A percentile compares a stretch with the other conserved stretches of the same genome.
phyloP scores from a whole-genome alignment of 2,797 vertebrate species.

The Cirrhinus mrigala region DNA sequence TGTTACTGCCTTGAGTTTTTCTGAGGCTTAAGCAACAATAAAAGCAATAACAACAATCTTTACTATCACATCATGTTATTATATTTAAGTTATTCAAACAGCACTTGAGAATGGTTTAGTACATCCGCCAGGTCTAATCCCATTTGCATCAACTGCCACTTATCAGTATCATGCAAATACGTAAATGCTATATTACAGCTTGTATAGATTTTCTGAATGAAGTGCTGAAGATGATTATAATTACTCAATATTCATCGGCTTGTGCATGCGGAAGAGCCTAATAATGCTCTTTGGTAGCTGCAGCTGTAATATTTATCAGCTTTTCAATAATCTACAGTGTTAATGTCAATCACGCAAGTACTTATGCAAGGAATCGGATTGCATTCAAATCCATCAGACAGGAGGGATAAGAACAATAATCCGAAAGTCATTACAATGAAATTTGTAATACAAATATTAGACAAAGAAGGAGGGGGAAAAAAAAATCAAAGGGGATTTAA shows the following conservation, averaged over 20 bases:
- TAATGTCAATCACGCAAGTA: slow-evolving; percentile 39
- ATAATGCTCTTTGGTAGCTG: slow-evolving; percentile 43
- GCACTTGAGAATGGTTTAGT: not conserved
- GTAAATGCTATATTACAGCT: slow-evolving; percentile 14
- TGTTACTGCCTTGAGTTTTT: no score
- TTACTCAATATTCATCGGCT: slow-evolving; percentile 35
- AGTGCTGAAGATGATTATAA: slow-evolving; percentile 47
- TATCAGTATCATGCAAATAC: slow-evolving; percentile 45
- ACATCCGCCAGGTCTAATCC: slow-evolving; percentile 5
- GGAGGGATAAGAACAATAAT: slow-evolving; percentile 45
- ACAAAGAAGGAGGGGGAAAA: not conserved
- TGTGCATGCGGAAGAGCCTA: slow-evolving; percentile 24
- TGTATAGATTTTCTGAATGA: slow-evolving; percentile 47
- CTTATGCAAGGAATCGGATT: slow-evolving; percentile 43
- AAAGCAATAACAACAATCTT: not conserved
- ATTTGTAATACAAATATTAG: slow-evolving; percentile 36
- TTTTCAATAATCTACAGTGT: slow-evolving; percentile 49
- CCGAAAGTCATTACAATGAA: slow-evolving; percentile 37
- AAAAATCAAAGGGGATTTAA: slow-evolving; percentile 27
- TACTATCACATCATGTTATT: not conserved
- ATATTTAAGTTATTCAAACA: slow-evolving; percentile 21
- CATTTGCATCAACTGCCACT: slow-evolving; percentile 43
- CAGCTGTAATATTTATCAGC: slow-evolving; percentile 47
- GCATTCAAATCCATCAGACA: slow-evolving; percentile 30
- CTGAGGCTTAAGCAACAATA: not conserved